Evolutionary conservation across 2,888 invertebrate species (phyloP).

Genomic region (Phyto melanocephala): DNA sequence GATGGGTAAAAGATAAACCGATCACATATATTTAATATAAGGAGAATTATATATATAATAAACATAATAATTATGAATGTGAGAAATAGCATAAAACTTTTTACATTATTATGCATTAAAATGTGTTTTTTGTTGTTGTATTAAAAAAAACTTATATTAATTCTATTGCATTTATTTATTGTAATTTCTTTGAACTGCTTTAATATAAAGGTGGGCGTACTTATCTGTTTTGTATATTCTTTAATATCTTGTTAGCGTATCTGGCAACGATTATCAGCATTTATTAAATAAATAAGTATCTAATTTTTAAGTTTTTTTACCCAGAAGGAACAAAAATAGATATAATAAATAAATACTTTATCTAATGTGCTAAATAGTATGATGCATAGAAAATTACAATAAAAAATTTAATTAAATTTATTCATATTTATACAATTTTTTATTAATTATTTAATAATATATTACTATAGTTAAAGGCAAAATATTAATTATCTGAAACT

Average conservation of each 20-base stretch:
- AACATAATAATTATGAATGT: no score
- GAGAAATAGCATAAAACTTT: no score
- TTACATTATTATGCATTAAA: no score
- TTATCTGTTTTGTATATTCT: background rate
- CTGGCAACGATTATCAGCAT: slow-evolving; percentile 15
- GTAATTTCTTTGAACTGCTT: background rate
- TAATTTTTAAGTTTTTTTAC: background rate
- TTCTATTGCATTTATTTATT: no score
- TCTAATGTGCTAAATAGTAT: slow-evolving; percentile 35
- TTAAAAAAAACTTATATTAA: no score
- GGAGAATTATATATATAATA: no score
- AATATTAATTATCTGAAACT: slow-evolving; percentile 46
- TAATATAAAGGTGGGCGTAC: no score
- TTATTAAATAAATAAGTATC: slow-evolving; percentile 10
- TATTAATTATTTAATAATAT: slow-evolving; percentile 66
- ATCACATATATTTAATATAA: no score
- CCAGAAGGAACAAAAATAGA: slow-evolving; percentile 20
- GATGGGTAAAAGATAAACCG: no score
- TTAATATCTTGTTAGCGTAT: slow-evolving; percentile 7
- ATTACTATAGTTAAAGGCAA: slow-evolving; percentile 50
- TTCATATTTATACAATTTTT: slow-evolving; percentile 36
- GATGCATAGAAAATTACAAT: background rate
- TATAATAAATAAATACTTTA: slow-evolving; percentile 1
- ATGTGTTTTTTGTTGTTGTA: no score
- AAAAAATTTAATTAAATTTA: slow-evolving; percentile 13